Evolutionary conservation across 2,888 invertebrate species (phyloP).

Genomic region (Syrista parreyssii): DNA sequence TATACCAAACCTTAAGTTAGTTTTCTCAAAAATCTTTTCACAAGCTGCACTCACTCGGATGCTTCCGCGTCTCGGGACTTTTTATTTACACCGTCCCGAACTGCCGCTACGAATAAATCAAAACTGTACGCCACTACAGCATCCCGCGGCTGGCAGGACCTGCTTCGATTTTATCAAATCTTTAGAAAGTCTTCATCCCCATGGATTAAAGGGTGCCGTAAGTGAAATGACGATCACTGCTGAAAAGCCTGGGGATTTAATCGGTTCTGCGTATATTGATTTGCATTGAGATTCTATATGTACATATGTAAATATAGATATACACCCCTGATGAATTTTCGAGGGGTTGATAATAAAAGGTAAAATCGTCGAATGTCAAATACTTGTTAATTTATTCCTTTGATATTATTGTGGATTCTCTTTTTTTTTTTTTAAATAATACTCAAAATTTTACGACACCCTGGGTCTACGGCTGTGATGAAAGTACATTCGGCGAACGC

Average conservation of each 20-base stretch:
- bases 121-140: neutral
- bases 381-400: neutral
- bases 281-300: neutral
- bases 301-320: neutral
- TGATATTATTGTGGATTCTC: constrained; percentile 2
- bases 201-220: neutral
- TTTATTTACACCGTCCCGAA: neutral
- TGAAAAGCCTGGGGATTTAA: neutral
- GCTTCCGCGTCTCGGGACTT: neutral
- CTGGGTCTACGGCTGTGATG: too few species aligned
- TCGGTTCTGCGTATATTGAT: neutral
- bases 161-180: neutral
- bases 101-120: neutral
- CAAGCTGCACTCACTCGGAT: neutral
- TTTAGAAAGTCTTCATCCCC: neutral
- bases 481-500: neutral
- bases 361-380: constrained; percentile 14
- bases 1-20: neutral
- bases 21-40: neutral
- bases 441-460: too few species aligned
- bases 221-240: neutral
- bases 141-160: neutral
- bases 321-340: neutral
- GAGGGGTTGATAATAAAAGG: neutral
- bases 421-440: constrained; percentile 11